A percentile compares a stretch with the other conserved stretches of the same genome.
These are phyloP conservation scores for Acanthococcus lagerstroemiae DNA, from an alignment of 2,888 invertebrate species.

Conservation along the genomic window DNA sequence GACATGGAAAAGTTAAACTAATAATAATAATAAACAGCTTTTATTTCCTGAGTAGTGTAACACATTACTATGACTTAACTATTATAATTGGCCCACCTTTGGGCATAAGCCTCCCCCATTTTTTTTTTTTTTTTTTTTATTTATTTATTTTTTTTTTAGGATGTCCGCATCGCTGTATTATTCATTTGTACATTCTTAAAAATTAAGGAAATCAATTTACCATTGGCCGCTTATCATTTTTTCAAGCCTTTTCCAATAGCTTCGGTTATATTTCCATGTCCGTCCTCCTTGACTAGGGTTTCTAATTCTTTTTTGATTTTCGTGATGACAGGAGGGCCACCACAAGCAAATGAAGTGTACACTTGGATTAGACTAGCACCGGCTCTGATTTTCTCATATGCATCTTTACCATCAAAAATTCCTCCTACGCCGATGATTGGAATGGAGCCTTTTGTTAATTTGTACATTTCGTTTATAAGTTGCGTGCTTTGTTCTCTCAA, in stretches of 20 bases:
- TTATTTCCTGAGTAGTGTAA: no score
- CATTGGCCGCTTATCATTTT: no score
- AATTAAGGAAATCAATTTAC: no score
- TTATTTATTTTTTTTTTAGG: no score
- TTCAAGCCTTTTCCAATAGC: slow-evolving; percentile 53
- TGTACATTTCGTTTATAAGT: slow-evolving; percentile 78
- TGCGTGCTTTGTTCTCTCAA: slow-evolving; percentile 70
- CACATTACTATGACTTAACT: no score
- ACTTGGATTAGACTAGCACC: slow-evolving; percentile 88
- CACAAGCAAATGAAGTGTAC: slow-evolving; percentile 76
- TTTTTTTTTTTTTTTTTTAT: no score
- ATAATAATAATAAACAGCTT: no score
- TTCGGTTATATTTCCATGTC: slow-evolving; percentile 57
- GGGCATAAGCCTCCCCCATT: no score
- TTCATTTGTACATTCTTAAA: no score
- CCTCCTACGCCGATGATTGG: slow-evolving; percentile 96
- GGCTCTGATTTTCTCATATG: slow-evolving; percentile 87
- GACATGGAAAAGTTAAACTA: no score
- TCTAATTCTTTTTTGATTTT: slow-evolving; percentile 74
- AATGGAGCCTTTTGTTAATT: slow-evolving; percentile 65
- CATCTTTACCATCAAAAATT: slow-evolving; percentile 75
- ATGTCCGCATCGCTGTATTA: no score
- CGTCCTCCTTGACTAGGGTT: slow-evolving; percentile 56
- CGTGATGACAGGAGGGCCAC: slow-evolving; percentile 72
- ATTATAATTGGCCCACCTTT: no score